phyloP scores from a whole-genome alignment of 2,888 invertebrate genomes.

The Lasioglossum vierecki region DNA sequence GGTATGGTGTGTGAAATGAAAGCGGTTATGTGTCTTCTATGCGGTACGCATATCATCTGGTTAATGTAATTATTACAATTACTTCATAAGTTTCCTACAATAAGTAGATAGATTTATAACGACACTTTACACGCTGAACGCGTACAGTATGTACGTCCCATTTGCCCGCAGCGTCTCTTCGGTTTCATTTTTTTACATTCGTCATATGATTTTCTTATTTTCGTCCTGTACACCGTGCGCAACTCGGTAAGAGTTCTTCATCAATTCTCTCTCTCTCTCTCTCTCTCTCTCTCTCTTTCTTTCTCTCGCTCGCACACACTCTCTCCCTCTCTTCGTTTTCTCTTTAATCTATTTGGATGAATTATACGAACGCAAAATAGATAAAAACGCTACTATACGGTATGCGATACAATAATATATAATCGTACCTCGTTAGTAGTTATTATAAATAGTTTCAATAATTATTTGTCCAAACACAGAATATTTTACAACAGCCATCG shows the following conservation, averaged over 20 bases:
- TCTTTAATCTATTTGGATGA: constrained; percentile 62
- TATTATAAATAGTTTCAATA: constrained; percentile 80
- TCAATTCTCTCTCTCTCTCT: not conserved
- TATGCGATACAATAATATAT: constrained; percentile 77
- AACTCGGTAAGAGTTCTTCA: constrained; percentile 17
- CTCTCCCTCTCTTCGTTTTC: constrained; percentile 4
- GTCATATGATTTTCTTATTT: constrained; percentile 39
- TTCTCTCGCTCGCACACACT: not conserved
- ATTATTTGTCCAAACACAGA: constrained; percentile 82
- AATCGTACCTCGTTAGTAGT: constrained; percentile 74
- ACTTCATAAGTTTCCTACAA: constrained; percentile 77
- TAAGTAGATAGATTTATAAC: constrained; percentile 78
- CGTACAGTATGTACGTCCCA: constrained; percentile 66
- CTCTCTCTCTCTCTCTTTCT: not conserved
- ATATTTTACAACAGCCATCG: constrained; percentile 83
- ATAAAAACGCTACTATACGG: constrained; percentile 78
- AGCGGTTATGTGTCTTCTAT: constrained; percentile 79
- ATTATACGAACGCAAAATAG: constrained; percentile 77
- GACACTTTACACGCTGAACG: constrained; percentile 75
- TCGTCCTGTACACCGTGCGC: constrained; percentile 47
- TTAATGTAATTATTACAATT: constrained; percentile 80
- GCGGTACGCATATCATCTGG: constrained; percentile 78
- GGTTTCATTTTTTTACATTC: constrained; percentile 50
- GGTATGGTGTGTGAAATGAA: constrained; percentile 73
- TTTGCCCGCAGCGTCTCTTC: constrained; percentile 59